Base-by-base conservation (phyloP, 2,113 vertebrate species). In the Gobio gobio region DNA sequence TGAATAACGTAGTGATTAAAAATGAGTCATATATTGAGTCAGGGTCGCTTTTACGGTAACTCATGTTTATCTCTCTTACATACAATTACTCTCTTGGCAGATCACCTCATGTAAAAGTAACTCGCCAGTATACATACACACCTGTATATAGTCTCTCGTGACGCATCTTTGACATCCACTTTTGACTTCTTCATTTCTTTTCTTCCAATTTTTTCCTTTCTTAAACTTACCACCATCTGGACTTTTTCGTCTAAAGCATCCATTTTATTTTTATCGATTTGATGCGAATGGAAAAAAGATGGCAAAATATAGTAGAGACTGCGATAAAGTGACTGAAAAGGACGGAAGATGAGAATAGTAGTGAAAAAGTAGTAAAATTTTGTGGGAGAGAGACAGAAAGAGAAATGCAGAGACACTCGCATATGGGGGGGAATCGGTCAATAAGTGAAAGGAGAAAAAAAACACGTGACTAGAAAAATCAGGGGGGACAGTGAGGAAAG, bases 21-120 rank as follows among this genome's bases (percentile, higher is more conserved):
- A 91, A 91, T 95, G 92, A 94, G 90, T 93, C 92, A 94, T 89
- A 93, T 92, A 92, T 90, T 92, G 92, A 94, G 87, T 93, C 92
- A 92, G 91, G 89, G 90, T 81, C 91, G 92, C 92, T 92, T 92
- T 90, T 90, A 91, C 86, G 82, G 92, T 87, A 91, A 93, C 92
- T 91, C 84, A 86, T 80, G 80, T 85, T 83, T 63, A 87, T 87
- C 83, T 70, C 85, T 33, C 29, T 68, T 36, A 51, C 24, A 51
- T 51, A 82, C 26, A 68, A 51, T 36, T 20, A 45, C 24, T 0
- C n/a, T 78, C 26, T 20, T 29, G 78, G 24, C 43, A 64, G 61
- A 82, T 54, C 12, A 20, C 20, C 49, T 47, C 4, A 33, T 33
- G 13, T n/a, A 54, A 68, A 40, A 14, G 26, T 68, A 49, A 40